A percentile compares a stretch with the other conserved stretches of the same genome.
Evolutionary conservation across 2,113 vertebrate species (phyloP).

Genomic region (Nannospalax galili): DNA sequence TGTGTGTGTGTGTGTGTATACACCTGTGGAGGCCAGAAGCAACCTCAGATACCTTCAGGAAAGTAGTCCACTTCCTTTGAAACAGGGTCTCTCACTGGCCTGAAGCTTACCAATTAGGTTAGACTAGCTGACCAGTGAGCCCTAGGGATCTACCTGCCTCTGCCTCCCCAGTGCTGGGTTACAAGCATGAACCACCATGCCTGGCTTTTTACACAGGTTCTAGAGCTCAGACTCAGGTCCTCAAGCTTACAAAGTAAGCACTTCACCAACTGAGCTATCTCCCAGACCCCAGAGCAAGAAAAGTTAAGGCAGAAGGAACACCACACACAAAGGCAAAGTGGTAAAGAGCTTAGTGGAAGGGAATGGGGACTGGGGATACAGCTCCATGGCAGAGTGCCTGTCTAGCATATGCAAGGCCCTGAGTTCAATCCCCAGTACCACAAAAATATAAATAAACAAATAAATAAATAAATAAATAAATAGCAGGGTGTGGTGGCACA

Average conservation of each 20-base stretch:
- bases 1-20: too few relatives aligned
- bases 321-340: not conserved
- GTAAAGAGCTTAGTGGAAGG: not conserved
- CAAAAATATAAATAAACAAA: not conserved
- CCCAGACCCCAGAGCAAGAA: not conserved
- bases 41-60: too few relatives aligned
- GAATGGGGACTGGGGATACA: not conserved
- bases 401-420: not conserved
- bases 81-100: too few relatives aligned
- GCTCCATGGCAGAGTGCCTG: too few relatives aligned
- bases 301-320: not conserved
- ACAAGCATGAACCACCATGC: not conserved
- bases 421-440: not conserved
- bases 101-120: not conserved
- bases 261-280: not conserved
- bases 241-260: not conserved
- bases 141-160: not conserved
- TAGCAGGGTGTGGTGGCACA: fast-evolving
- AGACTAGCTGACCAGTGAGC: not conserved
- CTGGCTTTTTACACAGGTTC: not conserved
- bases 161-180: not conserved
- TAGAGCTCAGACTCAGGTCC: not conserved
- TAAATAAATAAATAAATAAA: not conserved
- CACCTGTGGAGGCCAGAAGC: too few relatives aligned
- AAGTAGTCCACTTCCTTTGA: too few relatives aligned